phyloP scores from a whole-genome alignment of 2,888 invertebrate species.

The Hydrotaea cyrtoneurina region DNA sequence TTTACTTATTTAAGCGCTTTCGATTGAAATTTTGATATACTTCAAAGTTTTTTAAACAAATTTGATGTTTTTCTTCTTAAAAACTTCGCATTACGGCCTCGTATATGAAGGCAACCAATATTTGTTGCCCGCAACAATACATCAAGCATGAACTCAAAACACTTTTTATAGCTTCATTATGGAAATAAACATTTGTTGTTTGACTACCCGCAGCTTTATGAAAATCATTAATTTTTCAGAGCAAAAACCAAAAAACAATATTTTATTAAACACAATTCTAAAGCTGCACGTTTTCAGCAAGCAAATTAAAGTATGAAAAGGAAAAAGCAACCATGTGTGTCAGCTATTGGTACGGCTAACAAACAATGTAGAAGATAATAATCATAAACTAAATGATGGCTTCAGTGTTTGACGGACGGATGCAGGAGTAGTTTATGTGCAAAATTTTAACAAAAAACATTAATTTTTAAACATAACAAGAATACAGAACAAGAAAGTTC shows the following conservation, averaged over 20 bases:
- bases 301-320: background rate
- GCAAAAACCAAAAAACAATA: no score
- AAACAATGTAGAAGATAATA: background rate
- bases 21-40: no score
- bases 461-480: no score
- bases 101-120: no score
- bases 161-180: background rate
- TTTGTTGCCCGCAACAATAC: background rate
- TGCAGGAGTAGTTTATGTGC: no score
- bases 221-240: constrained; percentile 10
- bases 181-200: background rate
- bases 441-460: no score
- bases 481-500: no score
- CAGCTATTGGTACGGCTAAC: background rate
- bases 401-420: background rate
- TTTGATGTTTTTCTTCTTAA: background rate
- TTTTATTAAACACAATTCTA: no score
- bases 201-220: constrained; percentile 12
- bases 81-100: background rate
- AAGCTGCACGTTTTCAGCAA: no score
- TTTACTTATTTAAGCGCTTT: no score
- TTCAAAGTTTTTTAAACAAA: no score
- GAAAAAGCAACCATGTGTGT: background rate
- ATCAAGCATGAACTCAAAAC: constrained; percentile 5
- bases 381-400: background rate